Base-by-base conservation (phyloP, 2,888 invertebrate species). In the Agrochola circellaris region DNA sequence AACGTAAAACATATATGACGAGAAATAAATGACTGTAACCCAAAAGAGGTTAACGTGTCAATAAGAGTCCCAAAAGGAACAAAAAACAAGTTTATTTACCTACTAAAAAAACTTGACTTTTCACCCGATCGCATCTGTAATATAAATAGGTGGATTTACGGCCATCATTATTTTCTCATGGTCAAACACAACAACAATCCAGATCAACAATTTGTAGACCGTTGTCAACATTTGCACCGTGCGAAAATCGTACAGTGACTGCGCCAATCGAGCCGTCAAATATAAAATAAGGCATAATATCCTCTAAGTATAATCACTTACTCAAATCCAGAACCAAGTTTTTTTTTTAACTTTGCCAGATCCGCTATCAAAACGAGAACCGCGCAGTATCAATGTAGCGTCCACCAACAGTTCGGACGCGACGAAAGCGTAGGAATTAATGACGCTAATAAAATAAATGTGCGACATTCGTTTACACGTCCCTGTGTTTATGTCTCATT, bases 401-500 rank as follows among this genome's bases (percentile, higher is more conserved):
- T 88, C 84, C 84, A 65, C 77, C 54, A 77, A 84, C 83, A 83
- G 73, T 92, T 91, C 89, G 94, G 93, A 92, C 84, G 91, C 93
- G 93, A 88, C 93, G 95, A 95, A 95, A 95, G 93, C 93, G 93
- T 91, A 93, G 88, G 91, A 95, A 96, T 95, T 96, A 96, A 96
- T 96, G 96, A 93, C 93, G 88, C 92, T 91, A 95, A 96, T 96
- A 96, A 96, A 96, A 96, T 94, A 95, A 96, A 96, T 94, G 96
- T 93, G 95, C 93, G 93, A 96, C 96, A 96, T 96, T 95, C 94
- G 95, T 96, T 96, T 96, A 96, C 95, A 95, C 95, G 94, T 96
- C 94, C 93, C 94, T 90, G 91, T 95, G 95, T 96, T 96, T 96
- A 96, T 96, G 96, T 96, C 96, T 96, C 96, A 96, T 96, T 96